Base-by-base conservation (phyloP, 2,113 vertebrate species). In the Hippocampus guttulatus region DNA sequence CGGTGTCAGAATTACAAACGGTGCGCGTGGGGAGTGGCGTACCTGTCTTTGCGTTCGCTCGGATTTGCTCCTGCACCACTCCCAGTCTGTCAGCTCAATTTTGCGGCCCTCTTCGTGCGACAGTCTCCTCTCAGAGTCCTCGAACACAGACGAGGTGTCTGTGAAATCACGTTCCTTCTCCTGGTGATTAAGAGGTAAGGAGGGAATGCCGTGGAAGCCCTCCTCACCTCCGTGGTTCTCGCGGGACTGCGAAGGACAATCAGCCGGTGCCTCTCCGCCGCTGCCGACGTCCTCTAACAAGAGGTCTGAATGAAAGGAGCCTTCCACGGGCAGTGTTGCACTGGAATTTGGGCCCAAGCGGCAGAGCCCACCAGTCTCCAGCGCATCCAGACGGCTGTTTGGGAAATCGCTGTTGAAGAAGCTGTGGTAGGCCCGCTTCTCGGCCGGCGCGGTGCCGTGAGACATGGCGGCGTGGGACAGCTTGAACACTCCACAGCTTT, bases 41-140 rank as follows among this genome's bases (percentile, higher is more conserved):
- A 98, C 97, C 96, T 98, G 97, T 82, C 96, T 94, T 8, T 95
- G 94, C 0, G 93, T 95, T 85, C 96, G 92, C 89, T 99, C 96
- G 0, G 97, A 98, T 84, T 95, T 97, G 41, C 97, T 98, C 30
- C 97, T 89, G 89, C 95, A 95, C 97, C 97, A 99, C 55, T 99
- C 97, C 97, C 97, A 98, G 76, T 98, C 97, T 0, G 91, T 90
- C 76, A 96, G 92, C 38, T 97, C 92, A 0, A 94, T 95, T 30
- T 93, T 91, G 5, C 75, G 93, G 78, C 90, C 90, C 49, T 95
- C 94, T 76, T 96, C 92, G 0, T 95, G 95, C 1, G 93, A 94
- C 67, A 96, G 52, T 68, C 95, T 93, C 89, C 95, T 92, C 73
- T 96, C 94, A 0, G 93, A 66, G 0, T 90, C 94, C 20, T 94